Conservation (phyloP, 2,797 vertebrate species). For the Poecile montanus region DNA sequence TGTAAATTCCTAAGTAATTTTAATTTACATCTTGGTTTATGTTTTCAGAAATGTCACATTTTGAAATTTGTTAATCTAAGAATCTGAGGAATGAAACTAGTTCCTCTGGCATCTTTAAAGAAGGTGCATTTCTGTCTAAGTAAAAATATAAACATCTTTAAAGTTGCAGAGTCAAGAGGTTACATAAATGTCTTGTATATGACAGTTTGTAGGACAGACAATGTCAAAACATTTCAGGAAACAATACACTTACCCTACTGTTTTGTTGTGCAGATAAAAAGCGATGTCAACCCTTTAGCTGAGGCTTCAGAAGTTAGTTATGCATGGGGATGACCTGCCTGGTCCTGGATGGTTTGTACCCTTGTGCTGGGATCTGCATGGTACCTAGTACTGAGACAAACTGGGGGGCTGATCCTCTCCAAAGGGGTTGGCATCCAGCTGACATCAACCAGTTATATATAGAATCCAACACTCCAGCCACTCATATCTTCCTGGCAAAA, state of each 20-base stretch:
- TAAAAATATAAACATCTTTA: conserved; percentile 21
- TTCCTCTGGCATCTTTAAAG: conserved; percentile 26
- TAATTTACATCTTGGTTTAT: not conserved
- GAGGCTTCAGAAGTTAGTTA: conserved; percentile 66
- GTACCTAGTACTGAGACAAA: conserved; percentile 78
- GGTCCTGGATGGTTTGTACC: conserved; percentile 75
- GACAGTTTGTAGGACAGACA: conserved; percentile 55
- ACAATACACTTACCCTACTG: conserved; percentile 75
- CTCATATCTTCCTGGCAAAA: conserved; percentile 85
- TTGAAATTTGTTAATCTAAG: not conserved
- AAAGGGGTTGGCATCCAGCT: conserved; percentile 88
- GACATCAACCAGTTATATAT: conserved; percentile 95
- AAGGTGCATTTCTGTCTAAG: conserved; percentile 6
- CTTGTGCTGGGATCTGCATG: conserved; percentile 76
- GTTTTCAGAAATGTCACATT: not conserved
- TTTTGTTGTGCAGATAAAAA: conserved; percentile 53
- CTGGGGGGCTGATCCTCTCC: conserved; percentile 80
- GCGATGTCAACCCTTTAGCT: conserved; percentile 55
- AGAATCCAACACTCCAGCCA: conserved; percentile 89
- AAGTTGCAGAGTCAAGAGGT: conserved; percentile 38
- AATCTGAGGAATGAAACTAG: not conserved
- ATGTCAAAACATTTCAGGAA: conserved; percentile 71
- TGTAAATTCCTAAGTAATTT: not conserved
- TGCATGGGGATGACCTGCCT: conserved; percentile 69
- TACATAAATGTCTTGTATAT: conserved; percentile 25